Evolutionary conservation across 2,888 invertebrate species (phyloP), one percentile per base, ranked within the genome.

Genomic region (Charanyca ferruginea): DNA sequence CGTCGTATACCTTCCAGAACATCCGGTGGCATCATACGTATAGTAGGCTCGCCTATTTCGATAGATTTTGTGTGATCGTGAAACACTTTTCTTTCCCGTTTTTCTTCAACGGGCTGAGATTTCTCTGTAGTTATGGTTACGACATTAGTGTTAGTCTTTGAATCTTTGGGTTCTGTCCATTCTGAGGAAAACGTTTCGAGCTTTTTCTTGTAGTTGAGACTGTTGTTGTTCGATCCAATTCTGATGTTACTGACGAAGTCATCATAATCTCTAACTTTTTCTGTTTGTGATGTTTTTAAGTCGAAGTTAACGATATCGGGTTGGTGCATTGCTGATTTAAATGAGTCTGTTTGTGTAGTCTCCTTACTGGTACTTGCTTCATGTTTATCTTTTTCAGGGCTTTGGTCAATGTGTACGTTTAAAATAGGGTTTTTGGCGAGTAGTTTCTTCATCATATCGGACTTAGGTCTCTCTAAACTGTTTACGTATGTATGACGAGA

Each of bases 391-490:
- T 88, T 84, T 65, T 83, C 83, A n/a, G 87, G 58, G 35, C 77
- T 87, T 86, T 92, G 94, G 76, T 95, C 95, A 42, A 94, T 88
- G 61, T 95, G 94, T 16, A 92, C 94, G 69, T 95, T 96, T 49
- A 96, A 83, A 62, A 95, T 95, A 0, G 96, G 96, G 79, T 95
- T 96, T 84, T 95, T 96, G 4, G 95, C 95, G 42, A 96, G 90
- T 11, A 96, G 77, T 83, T 96, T 96, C 69, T 96, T 96, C 90
- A 96, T 96, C 85, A 96, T 95, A 38, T 96, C 96, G 2, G 96
- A 96, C 89, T 96, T 97, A 1, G 96, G 96, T 77, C 96, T 91
- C 83, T 97, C 97, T 80, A 97, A 89, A 77, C 96, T 96, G 45
- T 96, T 97, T 1, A 89, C 95, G 69, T 96, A 95, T 8, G 96